Evolutionary conservation across 2,888 invertebrate genomes (phyloP), one percentile per base, ranked within the genome.

Genomic region (Matsumyia berberina): DNA sequence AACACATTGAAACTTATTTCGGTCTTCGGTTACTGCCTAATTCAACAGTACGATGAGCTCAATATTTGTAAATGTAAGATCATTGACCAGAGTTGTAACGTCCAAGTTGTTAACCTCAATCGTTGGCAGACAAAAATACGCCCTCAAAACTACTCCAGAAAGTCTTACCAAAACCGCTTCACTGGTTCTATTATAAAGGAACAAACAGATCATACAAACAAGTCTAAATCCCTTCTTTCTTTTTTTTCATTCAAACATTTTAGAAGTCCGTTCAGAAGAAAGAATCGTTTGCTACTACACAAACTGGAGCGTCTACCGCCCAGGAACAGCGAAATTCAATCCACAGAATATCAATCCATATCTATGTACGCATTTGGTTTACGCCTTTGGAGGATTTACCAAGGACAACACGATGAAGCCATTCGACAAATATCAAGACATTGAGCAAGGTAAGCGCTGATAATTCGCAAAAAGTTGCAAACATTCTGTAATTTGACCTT

Each of bases 331-430:
- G 58, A 96, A 96, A 91, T 98, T 97, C 92, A 96, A 96, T 89
- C 97, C 98, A 0, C 96, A 97, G 92, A 97, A 98, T 91, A 98
- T 98, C 91, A 97, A 98, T 93, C 98, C 98, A 0, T 97, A 97
- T 90, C 93, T 98, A 78, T 98, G 98, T 92, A 97, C 97, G 39
- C 97, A 98, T 94, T 94, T 98, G 88, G 94, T 98, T 87, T 98
- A 98, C 92, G 97, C 97, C 5, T 98, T 98, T 91, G 97, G 97
- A 66, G 97, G 97, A 19, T 96, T 97, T 90, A 97, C 97, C 82
- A 96, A 97, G 91, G 97, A 97, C 90, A 97, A 97, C 92, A 95
- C 96, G 15, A 93, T 98, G 88, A 96, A 97, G 88, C 97, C 97
- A 0, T 98, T 97, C 90, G 98, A 98, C 92, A 97, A 97, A 90